A percentile compares a stretch with the other conserved stretches of the same genome.
Conservation (phyloP, 1,140 invertebrate species). For the Drosophila ohnishii region DNA sequence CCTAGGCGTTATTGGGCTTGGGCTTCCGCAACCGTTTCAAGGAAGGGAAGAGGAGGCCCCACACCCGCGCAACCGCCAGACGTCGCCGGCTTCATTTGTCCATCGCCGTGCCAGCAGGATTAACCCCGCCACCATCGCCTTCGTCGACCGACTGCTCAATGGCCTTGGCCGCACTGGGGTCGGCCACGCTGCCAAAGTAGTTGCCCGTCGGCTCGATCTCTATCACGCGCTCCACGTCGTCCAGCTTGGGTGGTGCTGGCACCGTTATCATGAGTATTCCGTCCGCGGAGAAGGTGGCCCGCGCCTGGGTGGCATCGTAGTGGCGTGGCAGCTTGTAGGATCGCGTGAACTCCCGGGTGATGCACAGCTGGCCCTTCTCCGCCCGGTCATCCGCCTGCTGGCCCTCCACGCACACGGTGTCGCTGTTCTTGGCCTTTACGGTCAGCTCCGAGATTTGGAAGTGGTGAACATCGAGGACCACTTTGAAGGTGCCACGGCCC, state of each 20-base stretch:
- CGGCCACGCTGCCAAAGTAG: conserved; percentile 74
- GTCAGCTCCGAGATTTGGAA: conserved; percentile 70
- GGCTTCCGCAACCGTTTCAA: conserved; percentile 35
- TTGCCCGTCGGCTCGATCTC: conserved; percentile 76
- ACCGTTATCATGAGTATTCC: conserved; percentile 79
- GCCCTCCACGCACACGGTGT: conserved; percentile 73
- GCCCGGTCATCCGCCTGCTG: conserved; percentile 73
- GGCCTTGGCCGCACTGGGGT: conserved; percentile 65
- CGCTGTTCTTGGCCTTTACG: conserved; percentile 74
- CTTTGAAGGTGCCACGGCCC: conserved; percentile 76
- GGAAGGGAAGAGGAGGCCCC: conserved; percentile 29
- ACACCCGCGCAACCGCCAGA: conserved; percentile 66
- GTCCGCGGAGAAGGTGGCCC: conserved; percentile 76
- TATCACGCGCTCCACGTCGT: conserved; percentile 77
- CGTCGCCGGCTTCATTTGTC: conserved; percentile 75
- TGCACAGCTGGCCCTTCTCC: conserved; percentile 66
- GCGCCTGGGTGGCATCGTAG: conserved; percentile 75
- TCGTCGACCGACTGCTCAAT: conserved; percentile 55
- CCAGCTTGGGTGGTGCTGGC: conserved; percentile 75
- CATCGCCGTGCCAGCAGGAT: conserved; percentile 65
- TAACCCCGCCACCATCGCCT: conserved; percentile 50
- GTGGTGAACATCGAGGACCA: conserved; percentile 77
- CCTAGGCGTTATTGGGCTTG: conserved; percentile 51
- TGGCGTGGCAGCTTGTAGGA: conserved; percentile 77
- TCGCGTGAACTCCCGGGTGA: conserved; percentile 70